Percentiles rank a stretch among this genome's conserved stretches.
These are phyloP conservation scores for Meteorus sp. DNA, from an alignment of 1,140 invertebrate species.

Conservation along the genomic window DNA sequence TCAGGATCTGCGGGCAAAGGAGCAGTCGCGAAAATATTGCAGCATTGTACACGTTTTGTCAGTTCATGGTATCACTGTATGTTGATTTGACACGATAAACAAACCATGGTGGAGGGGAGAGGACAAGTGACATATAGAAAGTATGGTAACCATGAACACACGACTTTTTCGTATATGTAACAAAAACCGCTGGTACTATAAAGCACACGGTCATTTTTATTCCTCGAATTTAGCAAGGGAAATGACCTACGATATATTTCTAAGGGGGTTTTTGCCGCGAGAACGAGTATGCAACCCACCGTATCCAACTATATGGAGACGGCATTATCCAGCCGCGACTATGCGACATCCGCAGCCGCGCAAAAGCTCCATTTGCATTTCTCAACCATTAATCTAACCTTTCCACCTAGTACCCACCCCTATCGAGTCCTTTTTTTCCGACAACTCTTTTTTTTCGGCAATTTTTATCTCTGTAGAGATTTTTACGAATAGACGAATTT, in stretches of 20 bases:
- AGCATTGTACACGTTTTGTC: not conserved
- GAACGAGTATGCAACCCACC: slow-evolving; percentile 8
- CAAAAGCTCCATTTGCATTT: slow-evolving; percentile 55
- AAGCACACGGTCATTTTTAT: slow-evolving; percentile 47
- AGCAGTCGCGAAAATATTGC: slow-evolving; percentile 1
- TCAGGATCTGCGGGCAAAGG: not conserved
- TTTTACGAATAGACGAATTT: slow-evolving; percentile 12
- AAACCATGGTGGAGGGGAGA: not conserved
- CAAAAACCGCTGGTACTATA: too few relatives aligned
- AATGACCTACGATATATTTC: slow-evolving; percentile 56
- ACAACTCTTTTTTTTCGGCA: too few relatives aligned
- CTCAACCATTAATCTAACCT: slow-evolving; percentile 56
- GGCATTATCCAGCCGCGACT: slow-evolving; percentile 39
- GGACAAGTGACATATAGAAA: not conserved
- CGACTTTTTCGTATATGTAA: slow-evolving; percentile 28
- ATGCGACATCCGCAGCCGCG: slow-evolving; percentile 21
- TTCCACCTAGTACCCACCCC: slow-evolving; percentile 28
- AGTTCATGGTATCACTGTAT: not conserved
- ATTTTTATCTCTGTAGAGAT: slow-evolving; percentile 13
- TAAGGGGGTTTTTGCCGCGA: slow-evolving; percentile 48
- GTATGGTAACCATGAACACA: slow-evolving; percentile 22
- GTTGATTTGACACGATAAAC: slow-evolving; percentile 6
- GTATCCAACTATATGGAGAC: slow-evolving; percentile 33
- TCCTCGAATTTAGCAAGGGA: slow-evolving; percentile 53
- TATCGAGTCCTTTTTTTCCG: slow-evolving; percentile 7